Base-by-base conservation (phyloP, 2,888 invertebrate species). In the Tetragnatha montana region DNA sequence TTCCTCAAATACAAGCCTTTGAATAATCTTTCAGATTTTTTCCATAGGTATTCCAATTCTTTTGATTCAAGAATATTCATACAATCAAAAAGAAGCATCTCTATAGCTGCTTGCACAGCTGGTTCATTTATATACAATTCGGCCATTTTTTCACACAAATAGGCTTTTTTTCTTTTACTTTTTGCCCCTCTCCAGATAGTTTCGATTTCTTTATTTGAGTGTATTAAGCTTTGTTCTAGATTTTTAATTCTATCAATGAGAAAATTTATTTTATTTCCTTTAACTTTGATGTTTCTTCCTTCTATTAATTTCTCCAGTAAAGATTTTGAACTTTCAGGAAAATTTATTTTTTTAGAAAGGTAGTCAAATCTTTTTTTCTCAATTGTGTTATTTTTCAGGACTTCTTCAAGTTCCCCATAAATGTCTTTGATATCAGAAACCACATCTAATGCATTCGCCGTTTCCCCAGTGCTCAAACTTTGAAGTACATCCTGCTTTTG, bases 211-310 rank as follows among this genome's bases (percentile, higher is more conserved):
- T 7, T 10, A 17, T 88, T 73, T 14, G 35, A 71, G 8, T 88
- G 74, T 19, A 83, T 88, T 69, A 88, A 79, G 35, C 83, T 50
- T 12, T 71, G 17, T 49, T 79, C 73, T 3, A 88, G 68, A 14
- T 79, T n/a, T n/a, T 79, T 22, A 8, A 83, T 73, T 60, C 88
- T 35, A 71, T 76, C 60, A 14, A 70, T 78, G 1, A 78, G 49
- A 71, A 78, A 87, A 19, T 51, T 14, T 14, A 82, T 19, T 35
- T 60, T 10, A 22, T 78, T 80, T 7, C 71, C 76, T 6, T 22
- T 14, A 10, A 22, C 47, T 51, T 79, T 79, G 10, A 7, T 6
- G 21, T 82, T 74, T 73, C 79, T 19, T 4, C 69, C 73, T 22
- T 22, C 21, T 0, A 88, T 68, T 78, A 83, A 49, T 50, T 50